Percentiles rank a stretch among this genome's conserved stretches.
These are phyloP conservation scores for Oxyura jamaicensis DNA, from an alignment of 2,113 vertebrate species.

Conservation along the genomic window DNA sequence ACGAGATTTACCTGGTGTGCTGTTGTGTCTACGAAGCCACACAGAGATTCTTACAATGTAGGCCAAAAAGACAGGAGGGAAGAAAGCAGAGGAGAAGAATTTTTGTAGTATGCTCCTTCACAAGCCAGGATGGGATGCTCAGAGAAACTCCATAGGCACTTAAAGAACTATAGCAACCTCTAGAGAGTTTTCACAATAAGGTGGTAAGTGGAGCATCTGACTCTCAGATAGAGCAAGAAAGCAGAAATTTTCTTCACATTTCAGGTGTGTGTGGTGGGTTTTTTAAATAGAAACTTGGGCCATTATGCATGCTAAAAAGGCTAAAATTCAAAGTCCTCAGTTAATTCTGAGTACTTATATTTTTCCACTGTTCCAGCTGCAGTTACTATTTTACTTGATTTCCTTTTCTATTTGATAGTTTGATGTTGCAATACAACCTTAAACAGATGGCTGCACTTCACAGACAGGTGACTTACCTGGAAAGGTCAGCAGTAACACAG, in stretches of 20 bases:
- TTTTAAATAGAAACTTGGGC: background rate
- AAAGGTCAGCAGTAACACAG: background rate
- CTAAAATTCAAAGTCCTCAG: background rate
- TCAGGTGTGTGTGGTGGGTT: background rate
- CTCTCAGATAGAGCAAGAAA: background rate
- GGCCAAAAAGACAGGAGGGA: background rate
- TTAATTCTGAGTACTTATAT: background rate
- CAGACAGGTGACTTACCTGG: background rate
- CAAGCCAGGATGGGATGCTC: background rate
- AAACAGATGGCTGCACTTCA: constrained; percentile 2
- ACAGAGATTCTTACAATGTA: background rate
- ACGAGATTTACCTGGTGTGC: background rate
- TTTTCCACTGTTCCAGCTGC: background rate
- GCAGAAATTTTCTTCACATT: background rate
- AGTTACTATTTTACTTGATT: background rate
- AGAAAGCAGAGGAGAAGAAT: background rate
- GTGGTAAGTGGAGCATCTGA: background rate
- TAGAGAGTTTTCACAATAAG: background rate
- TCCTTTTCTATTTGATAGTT: background rate
- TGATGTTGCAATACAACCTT: background rate
- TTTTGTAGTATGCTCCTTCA: background rate
- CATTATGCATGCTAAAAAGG: background rate
- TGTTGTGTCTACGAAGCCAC: background rate
- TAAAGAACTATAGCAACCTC: background rate
- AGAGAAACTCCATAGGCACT: background rate